phyloP scores from a whole-genome alignment of 2,113 vertebrate species.

The Lophius piscatorius region DNA sequence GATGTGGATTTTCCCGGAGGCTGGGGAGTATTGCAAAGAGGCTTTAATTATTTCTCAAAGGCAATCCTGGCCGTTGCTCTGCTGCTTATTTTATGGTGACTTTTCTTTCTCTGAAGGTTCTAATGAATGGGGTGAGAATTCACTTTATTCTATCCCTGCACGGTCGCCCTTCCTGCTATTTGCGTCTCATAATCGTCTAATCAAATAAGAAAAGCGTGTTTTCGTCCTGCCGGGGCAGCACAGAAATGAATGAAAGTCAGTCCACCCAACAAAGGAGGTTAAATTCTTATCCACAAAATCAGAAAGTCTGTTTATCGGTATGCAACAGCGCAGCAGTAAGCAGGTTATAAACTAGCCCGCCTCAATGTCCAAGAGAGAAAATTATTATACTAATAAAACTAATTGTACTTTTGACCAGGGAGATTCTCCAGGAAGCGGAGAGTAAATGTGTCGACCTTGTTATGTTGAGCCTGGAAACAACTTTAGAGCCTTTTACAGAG shows the following conservation, averaged over 20 bases:
- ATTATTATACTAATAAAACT: background rate
- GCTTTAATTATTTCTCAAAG: slow-evolving; percentile 78
- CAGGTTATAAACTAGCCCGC: background rate
- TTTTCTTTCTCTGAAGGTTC: slow-evolving; percentile 53
- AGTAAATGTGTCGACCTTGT: background rate
- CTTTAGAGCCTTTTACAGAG: background rate
- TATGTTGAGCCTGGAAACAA: background rate
- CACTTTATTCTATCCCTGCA: slow-evolving; percentile 53
- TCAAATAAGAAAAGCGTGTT: slow-evolving; percentile 53
- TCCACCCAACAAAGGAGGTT: background rate
- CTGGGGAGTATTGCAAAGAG: slow-evolving; percentile 59
- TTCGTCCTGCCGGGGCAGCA: slow-evolving; percentile 21
- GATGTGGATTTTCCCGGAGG: slow-evolving; percentile 49
- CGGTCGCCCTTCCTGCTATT: slow-evolving; percentile 40
- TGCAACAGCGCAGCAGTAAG: fast-evolving
- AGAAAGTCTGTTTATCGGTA: background rate
- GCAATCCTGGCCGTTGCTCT: slow-evolving; percentile 55
- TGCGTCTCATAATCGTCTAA: slow-evolving; percentile 57
- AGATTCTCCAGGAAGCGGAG: background rate
- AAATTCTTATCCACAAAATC: background rate
- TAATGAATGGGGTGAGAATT: slow-evolving; percentile 69
- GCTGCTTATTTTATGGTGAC: slow-evolving; percentile 56
- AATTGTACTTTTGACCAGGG: background rate
- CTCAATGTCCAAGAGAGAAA: background rate
- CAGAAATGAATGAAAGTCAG: slow-evolving; percentile 22